Evolutionary conservation across 1,140 invertebrate species (phyloP).

Genomic region (Caerostris extrusa): DNA sequence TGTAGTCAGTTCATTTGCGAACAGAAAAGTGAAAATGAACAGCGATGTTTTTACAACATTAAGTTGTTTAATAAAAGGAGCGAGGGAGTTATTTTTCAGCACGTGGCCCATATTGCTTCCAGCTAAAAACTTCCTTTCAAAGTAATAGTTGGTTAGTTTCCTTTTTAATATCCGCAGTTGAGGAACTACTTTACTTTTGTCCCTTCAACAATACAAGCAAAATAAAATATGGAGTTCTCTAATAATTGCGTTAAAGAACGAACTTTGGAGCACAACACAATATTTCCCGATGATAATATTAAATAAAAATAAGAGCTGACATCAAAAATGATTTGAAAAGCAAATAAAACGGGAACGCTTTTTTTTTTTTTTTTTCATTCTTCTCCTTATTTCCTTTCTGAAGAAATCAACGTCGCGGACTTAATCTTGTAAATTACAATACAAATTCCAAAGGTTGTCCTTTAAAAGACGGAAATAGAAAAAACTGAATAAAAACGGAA

Average conservation of each 20-base stretch:
- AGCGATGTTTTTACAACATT: slow-evolving; percentile 48
- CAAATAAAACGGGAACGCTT: neutral
- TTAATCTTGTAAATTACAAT: slow-evolving; percentile 45
- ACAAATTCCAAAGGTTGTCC: slow-evolving; percentile 12
- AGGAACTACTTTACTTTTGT: slow-evolving; percentile 29
- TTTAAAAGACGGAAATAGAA: slow-evolving; percentile 24
- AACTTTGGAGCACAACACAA: neutral
- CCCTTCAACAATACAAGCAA: neutral
- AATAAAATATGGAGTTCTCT: slow-evolving; percentile 36
- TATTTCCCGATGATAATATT: neutral
- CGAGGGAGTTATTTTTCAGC: neutral
- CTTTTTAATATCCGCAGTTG: slow-evolving; percentile 25
- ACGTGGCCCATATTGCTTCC: neutral
- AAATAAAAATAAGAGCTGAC: slow-evolving; percentile 41
- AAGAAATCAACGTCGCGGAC: slow-evolving; percentile 48
- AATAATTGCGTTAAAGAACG: slow-evolving; percentile 49
- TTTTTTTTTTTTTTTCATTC: neutral
- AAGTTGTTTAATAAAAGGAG: slow-evolving; percentile 43
- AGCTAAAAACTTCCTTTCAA: neutral
- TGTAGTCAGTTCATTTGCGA: slow-evolving; percentile 26
- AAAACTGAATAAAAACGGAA: neutral
- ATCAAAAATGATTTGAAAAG: slow-evolving; percentile 37
- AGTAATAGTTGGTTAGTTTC: slow-evolving; percentile 27
- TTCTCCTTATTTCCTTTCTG: neutral
- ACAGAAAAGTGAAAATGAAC: slow-evolving; percentile 19